These are phyloP conservation scores for Colistium nudipinnis DNA, from an alignment of 2,113 vertebrate species.

Conservation along the genomic window DNA sequence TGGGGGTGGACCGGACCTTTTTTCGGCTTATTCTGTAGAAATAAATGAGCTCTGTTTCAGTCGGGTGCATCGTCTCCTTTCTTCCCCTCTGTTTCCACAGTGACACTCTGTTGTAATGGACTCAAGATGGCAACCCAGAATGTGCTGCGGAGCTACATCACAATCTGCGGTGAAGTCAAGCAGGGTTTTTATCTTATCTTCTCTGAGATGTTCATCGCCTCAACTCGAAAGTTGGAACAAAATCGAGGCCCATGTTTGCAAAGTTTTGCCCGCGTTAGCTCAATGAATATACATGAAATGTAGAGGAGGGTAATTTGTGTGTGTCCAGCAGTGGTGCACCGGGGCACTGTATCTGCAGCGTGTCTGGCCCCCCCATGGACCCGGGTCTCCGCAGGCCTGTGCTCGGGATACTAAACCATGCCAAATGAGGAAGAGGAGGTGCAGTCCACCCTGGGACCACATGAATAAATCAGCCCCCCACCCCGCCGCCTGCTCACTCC, in stretches of 20 bases:
- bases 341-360: slow-evolving; percentile 59
- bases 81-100: slow-evolving; percentile 8
- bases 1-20: slow-evolving; percentile 68
- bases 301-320: slow-evolving; percentile 56
- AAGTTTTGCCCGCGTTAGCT: slow-evolving; percentile 33
- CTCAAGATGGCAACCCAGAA: slow-evolving; percentile 6
- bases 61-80: slow-evolving; percentile 32
- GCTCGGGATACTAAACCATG: slow-evolving; percentile 68
- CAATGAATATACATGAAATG: slow-evolving; percentile 69
- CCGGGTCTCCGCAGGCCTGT: slow-evolving; percentile 60
- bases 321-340: slow-evolving; percentile 52
- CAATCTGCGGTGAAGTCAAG: not conserved
- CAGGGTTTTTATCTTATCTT: not conserved
- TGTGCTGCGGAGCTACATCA: not conserved
- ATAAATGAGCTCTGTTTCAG: slow-evolving; percentile 67
- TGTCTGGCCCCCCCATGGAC: slow-evolving; percentile 52
- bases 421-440: slow-evolving; percentile 77
- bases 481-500: slow-evolving; percentile 60
- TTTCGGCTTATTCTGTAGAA: slow-evolving; percentile 56
- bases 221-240: slow-evolving; percentile 9
- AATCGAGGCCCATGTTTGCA: not conserved
- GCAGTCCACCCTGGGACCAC: slow-evolving; percentile 59
- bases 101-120: slow-evolving; percentile 29
- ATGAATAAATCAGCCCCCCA: slow-evolving; percentile 75
- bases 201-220: not conserved